Conservation (phyloP, 2,888 invertebrate genomes). For the Polyommatus iphigenia region DNA sequence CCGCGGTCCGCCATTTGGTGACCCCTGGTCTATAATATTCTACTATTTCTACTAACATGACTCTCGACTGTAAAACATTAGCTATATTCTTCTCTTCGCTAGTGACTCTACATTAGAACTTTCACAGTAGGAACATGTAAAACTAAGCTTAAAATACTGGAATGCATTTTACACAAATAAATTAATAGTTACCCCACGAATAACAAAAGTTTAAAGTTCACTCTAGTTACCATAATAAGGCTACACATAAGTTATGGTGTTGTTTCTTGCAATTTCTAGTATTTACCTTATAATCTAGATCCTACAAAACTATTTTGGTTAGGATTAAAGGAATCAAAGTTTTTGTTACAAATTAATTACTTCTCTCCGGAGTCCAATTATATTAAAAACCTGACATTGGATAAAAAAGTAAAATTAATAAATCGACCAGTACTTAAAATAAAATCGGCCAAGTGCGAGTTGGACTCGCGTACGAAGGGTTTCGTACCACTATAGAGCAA, state of each 20-base stretch:
- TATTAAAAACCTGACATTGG: too few species aligned
- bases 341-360: neutral
- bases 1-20: too few species aligned
- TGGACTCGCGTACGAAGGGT: too few species aligned
- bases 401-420: too few species aligned
- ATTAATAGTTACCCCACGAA: neutral
- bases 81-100: neutral
- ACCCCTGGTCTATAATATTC: too few species aligned
- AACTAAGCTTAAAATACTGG: neutral
- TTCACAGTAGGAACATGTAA: constrained; percentile 12
- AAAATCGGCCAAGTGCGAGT: too few species aligned
- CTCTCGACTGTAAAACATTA: neutral
- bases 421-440: too few species aligned
- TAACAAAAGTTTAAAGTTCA: too few species aligned
- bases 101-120: neutral
- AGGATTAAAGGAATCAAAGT: neutral
- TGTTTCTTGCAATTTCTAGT: neutral
- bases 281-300: neutral
- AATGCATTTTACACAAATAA: constrained; percentile 1
- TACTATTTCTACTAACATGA: neutral
- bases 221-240: too few species aligned
- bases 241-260: neutral
- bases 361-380: too few species aligned
- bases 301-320: too few species aligned
- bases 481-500: too few species aligned